Percentiles rank a stretch among this genome's conserved stretches.
phyloP scores from a whole-genome alignment of 1,140 invertebrate genomes.

The Tetramorium alpestre region DNA sequence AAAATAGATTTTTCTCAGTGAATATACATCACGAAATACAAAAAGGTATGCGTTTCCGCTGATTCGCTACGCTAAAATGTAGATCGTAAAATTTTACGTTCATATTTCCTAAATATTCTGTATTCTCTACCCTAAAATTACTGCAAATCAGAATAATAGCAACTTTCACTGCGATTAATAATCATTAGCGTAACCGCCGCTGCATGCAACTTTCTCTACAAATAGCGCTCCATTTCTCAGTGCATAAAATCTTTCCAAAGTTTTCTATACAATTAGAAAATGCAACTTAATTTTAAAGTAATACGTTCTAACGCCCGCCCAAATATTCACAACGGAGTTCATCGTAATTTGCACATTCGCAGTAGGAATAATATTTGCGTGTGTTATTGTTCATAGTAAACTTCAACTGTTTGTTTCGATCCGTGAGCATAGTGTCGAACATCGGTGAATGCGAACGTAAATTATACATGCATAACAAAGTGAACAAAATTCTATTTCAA shows the following conservation, averaged over 20 bases:
- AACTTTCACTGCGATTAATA: constrained; percentile 58
- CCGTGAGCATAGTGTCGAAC: not conserved
- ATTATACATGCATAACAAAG: constrained; percentile 32
- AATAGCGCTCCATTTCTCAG: constrained; percentile 58
- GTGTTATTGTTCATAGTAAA: constrained; percentile 16
- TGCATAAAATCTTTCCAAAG: constrained; percentile 54
- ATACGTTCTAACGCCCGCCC: not conserved
- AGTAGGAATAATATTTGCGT: not conserved
- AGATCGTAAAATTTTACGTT: constrained; percentile 30
- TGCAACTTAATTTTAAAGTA: constrained; percentile 22
- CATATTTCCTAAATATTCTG: constrained; percentile 31
- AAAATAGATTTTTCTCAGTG: not conserved
- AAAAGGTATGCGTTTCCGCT: not conserved
- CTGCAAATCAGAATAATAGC: constrained; percentile 44
- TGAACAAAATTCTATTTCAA: constrained; percentile 4
- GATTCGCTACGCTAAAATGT: not conserved
- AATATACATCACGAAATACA: not conserved
- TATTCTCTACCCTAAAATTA: constrained; percentile 37
- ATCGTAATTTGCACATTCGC: not conserved
- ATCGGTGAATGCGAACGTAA: not conserved
- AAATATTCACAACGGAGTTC: not conserved
- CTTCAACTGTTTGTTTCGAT: not conserved
- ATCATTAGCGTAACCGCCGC: constrained; percentile 46
- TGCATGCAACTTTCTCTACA: constrained; percentile 49
- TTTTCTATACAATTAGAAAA: constrained; percentile 53